Percentiles rank a stretch among this genome's conserved stretches.
Evolutionary conservation across 2,113 vertebrate genomes (phyloP).

Genomic region (Platanista minor): DNA sequence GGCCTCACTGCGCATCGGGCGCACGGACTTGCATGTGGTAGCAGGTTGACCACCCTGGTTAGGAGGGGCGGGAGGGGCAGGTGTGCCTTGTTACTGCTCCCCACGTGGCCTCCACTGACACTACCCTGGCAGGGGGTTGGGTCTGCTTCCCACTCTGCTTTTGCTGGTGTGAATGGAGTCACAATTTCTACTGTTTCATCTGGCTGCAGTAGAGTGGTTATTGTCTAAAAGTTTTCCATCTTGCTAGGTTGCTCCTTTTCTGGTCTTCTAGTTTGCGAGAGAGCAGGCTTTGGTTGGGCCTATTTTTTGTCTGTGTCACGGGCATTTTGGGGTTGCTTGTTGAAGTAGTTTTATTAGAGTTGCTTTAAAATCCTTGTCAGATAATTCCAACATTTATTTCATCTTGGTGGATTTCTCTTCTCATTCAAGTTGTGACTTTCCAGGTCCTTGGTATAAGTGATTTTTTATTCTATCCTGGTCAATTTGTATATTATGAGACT

Average conservation of each 20-base stretch:
- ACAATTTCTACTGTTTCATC: background rate
- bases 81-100: background rate
- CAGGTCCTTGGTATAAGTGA: background rate
- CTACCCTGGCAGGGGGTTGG: background rate
- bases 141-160: background rate
- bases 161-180: background rate
- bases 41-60: background rate
- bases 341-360: constrained; percentile 9
- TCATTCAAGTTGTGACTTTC: constrained; percentile 23
- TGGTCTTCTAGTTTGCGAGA: background rate
- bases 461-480: background rate
- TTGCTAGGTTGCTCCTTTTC: background rate
- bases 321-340: background rate
- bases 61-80: background rate
- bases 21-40: background rate
- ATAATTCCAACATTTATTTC: background rate
- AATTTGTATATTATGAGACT: background rate
- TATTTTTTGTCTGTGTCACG: background rate
- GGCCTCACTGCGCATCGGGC: background rate
- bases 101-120: background rate
- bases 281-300: background rate
- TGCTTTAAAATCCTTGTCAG: constrained; percentile 12
- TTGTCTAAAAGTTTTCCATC: background rate
- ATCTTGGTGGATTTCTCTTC: background rate
- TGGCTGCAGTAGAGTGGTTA: background rate